Conservation (phyloP, 2,888 invertebrate genomes). For the Carabus problematicus region DNA sequence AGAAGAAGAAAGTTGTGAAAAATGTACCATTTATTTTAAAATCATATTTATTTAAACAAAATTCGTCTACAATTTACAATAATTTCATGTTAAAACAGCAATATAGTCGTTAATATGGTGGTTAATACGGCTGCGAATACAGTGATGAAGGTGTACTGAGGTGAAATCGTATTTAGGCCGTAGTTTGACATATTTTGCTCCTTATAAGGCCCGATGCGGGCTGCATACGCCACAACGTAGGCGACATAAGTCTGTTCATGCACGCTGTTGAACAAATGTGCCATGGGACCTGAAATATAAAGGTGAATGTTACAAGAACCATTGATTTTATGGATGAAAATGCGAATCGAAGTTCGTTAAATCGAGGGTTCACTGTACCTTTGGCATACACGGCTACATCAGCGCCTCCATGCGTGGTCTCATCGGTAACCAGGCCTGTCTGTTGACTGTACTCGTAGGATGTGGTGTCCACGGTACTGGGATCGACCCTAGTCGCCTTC, state of each 20-base stretch:
- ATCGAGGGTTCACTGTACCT: constrained; percentile 59
- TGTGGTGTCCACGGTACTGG: constrained; percentile 66
- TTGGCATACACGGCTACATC: constrained; percentile 86
- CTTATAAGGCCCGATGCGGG: constrained; percentile 69
- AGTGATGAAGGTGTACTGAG: constrained; percentile 4
- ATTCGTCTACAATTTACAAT: no score
- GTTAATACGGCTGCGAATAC: constrained; percentile 13
- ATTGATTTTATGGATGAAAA: background rate
- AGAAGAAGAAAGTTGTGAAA: no score
- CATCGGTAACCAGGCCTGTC: constrained; percentile 72
- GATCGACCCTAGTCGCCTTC: constrained; percentile 66
- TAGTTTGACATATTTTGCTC: constrained; percentile 17
- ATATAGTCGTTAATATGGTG: constrained; percentile 7
- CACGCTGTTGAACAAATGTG: constrained; percentile 85
- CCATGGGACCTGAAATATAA: constrained; percentile 62
- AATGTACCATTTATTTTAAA: no score
- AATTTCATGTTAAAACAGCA: constrained; percentile 6
- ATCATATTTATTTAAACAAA: no score
- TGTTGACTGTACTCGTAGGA: constrained; percentile 76
- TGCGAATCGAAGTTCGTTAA: no score
- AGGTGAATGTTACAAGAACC: background rate
- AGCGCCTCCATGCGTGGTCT: constrained; percentile 83
- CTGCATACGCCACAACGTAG: constrained; percentile 83
- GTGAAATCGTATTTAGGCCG: background rate
- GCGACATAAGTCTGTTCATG: constrained; percentile 93